phyloP scores from a whole-genome alignment of 2,113 vertebrate species.

The Heptranchias perlo region DNA sequence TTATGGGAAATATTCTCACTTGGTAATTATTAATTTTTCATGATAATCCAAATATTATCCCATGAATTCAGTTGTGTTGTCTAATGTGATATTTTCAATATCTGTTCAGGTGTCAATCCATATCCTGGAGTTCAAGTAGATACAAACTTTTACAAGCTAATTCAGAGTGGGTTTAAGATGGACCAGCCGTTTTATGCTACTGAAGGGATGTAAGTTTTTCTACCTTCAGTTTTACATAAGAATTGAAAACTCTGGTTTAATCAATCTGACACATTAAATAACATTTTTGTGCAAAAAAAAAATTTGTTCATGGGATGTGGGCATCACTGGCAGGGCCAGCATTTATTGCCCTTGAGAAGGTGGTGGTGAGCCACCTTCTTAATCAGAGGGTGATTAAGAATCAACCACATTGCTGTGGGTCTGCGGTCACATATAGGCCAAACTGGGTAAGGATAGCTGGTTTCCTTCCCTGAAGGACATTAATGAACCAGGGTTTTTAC shows the following conservation, averaged over 20 bases:
- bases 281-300: too few species aligned
- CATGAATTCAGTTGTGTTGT: background rate
- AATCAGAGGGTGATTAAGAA: too few species aligned
- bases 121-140: slow-evolving; percentile 91
- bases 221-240: background rate
- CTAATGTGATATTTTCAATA: background rate
- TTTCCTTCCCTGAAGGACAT: too few species aligned
- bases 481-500: too few species aligned
- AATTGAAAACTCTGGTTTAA: background rate
- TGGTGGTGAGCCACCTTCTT: too few species aligned
- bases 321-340: too few species aligned
- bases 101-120: slow-evolving; percentile 77
- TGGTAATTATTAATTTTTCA: slow-evolving; percentile 54
- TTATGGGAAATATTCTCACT: slow-evolving; percentile 98
- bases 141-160: slow-evolving; percentile 77
- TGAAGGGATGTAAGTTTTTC: slow-evolving; percentile 69
- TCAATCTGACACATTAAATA: too few species aligned
- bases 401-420: too few species aligned
- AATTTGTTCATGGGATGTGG: too few species aligned
- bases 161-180: slow-evolving; percentile 88
- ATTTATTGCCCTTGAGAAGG: too few species aligned
- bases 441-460: too few species aligned
- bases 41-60: background rate
- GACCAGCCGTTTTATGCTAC: slow-evolving; percentile 82
- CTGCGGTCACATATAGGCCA: too few species aligned